Base-by-base conservation (phyloP, 2,888 invertebrate genomes). In the Agriopis aurantiaria region DNA sequence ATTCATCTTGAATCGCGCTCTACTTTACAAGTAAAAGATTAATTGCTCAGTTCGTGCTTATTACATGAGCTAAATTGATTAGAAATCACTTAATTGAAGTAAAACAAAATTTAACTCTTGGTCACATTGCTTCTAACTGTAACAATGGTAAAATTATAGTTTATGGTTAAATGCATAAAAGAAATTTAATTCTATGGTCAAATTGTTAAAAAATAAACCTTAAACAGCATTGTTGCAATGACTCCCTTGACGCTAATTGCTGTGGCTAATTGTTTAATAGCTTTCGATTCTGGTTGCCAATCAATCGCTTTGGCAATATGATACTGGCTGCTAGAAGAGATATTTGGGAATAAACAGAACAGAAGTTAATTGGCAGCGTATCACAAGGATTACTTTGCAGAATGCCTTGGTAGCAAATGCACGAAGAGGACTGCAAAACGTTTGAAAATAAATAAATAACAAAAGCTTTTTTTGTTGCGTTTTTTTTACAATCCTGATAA, bases 221-320 rank as follows among this genome's bases (percentile, higher is more conserved):
- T 5, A 33, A 33, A 17, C n/a, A 45, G 40, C 10, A 53, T 53
- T 64, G 49, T 51, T 46, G 66, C 63, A 63, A 71, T 51, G 14
- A 9, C 49, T 66, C 62, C 70, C 70, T 66, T 66, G 63, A 51
- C 49, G 48, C 6, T 63, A 67, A 71, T 71, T 71, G 23, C 45
- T 55, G 59, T 63, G 8, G 17, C 43, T 58, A 67, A 71, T 66
- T 60, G 57, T 23, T 51, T 62, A 56, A 63, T 58, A 41, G 59
- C 58, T 67, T 55, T 62, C 63, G 33, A 49, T 53, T 53, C 23
- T 56, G 17, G 40, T 71, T 67, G 59, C 23, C 48, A 58, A 70
- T 53, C 48, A 53, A 70, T 53, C 48, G 55, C 49, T 53, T 57
- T 57, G 40, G 51, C 56, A 68, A 68, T 12, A 2, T 10, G 53